These are phyloP conservation scores for Parazoanthus darwini DNA, from an alignment of 92 coral and sea anemone genomes.

Conservation along the genomic window DNA sequence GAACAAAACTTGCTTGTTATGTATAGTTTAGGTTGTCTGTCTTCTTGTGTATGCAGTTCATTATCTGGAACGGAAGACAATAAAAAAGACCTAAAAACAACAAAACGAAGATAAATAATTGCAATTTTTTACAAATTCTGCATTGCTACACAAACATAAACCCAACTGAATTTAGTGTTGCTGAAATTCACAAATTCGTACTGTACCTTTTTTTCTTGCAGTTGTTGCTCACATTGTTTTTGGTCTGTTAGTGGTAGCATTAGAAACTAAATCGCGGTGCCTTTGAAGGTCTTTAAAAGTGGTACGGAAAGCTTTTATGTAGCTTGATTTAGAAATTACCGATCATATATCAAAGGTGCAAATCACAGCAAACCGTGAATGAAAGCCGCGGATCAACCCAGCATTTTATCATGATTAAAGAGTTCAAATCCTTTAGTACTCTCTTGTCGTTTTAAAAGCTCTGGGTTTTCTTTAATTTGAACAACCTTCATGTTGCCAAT, in stretches of 20 bases:
- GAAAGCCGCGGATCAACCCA: background rate
- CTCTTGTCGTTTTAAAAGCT: background rate
- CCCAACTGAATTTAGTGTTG: background rate
- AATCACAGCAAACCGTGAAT: too few relatives aligned
- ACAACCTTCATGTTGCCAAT: too few relatives aligned
- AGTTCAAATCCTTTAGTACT: background rate
- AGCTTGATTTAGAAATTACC: background rate
- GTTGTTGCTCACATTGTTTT: background rate
- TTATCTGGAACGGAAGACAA: slow-evolving; percentile 19
- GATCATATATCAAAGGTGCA: background rate
- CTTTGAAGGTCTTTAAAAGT: background rate
- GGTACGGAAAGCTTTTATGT: background rate
- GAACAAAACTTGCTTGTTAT: background rate
- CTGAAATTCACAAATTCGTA: background rate
- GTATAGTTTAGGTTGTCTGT: background rate
- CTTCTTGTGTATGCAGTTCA: background rate
- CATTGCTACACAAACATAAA: background rate
- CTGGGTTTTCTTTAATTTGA: background rate
- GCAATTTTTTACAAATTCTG: background rate
- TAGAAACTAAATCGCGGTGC: background rate
- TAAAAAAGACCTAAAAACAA: background rate
- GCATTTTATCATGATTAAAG: background rate
- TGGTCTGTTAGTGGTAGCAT: background rate
- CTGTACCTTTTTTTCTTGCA: background rate
- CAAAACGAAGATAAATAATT: background rate